Percentiles rank a stretch among this genome's conserved stretches.
phyloP scores from a whole-genome alignment of 2,888 invertebrate species.

The Metacarcinus magister region DNA sequence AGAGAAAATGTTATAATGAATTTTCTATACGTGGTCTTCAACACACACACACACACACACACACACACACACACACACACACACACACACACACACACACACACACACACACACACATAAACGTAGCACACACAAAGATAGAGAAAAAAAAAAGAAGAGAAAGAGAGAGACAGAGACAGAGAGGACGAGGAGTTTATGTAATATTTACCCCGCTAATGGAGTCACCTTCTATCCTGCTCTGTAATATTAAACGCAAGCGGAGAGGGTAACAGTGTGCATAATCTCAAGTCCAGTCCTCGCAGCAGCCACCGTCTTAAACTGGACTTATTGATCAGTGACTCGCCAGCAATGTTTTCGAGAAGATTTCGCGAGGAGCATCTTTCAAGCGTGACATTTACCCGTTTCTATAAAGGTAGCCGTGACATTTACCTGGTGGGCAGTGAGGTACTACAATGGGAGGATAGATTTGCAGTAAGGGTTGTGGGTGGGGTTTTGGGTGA shows the following conservation, averaged over 20 bases:
- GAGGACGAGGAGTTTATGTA: not conserved
- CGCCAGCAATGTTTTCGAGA: not conserved
- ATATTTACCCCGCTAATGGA: not conserved
- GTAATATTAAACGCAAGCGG: not conserved
- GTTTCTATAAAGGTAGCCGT: not conserved
- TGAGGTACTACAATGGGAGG: not conserved
- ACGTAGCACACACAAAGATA: not conserved
- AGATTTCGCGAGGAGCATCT: not conserved
- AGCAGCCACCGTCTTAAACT: not conserved
- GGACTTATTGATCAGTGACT: slow-evolving; percentile 8
- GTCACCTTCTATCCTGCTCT: not conserved
- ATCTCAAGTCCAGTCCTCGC: not conserved
- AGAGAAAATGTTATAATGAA: not conserved
- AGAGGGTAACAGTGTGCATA: not conserved
- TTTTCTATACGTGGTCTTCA: too few species aligned
- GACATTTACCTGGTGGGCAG: not conserved
- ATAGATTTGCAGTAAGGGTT: not conserved
- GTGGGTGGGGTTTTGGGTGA: not conserved
- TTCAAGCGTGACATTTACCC: slow-evolving; percentile 10
- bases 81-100: too few species aligned
- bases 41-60: too few species aligned
- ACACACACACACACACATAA: too few species aligned
- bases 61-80: too few species aligned
- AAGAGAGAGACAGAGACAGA: not conserved
- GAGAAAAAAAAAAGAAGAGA: not conserved